These are phyloP conservation scores for Drosophila truncata DNA, from an alignment of 1,140 invertebrate species.

Conservation along the genomic window DNA sequence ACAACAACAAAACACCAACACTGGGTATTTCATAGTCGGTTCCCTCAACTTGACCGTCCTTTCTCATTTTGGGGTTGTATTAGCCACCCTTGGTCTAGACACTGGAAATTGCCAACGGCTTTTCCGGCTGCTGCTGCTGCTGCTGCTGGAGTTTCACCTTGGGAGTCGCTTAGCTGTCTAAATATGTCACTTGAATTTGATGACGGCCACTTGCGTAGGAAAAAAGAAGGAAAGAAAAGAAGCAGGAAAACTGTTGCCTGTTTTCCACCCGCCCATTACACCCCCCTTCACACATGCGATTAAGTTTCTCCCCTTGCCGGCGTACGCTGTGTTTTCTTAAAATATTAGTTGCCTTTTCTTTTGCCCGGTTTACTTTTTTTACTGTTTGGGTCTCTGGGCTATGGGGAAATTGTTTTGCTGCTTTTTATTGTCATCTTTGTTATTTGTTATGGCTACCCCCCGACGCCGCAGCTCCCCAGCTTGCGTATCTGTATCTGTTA, in stretches of 20 bases:
- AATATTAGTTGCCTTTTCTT: constrained; percentile 78
- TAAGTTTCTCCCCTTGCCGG: constrained; percentile 40
- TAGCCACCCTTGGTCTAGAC: constrained; percentile 51
- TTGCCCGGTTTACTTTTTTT: constrained; percentile 10
- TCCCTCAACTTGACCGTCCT: rapidly evolving
- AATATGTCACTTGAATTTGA: constrained; percentile 84
- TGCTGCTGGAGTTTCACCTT: constrained; percentile 61
- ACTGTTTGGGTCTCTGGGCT: constrained; percentile 47
- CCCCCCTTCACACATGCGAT: constrained; percentile 46
- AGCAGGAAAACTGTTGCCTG: constrained; percentile 68
- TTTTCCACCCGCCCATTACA: constrained; percentile 30
- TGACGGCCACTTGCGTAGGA: constrained; percentile 73
- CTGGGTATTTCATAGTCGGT: neutral
- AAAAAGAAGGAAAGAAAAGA: constrained; percentile 1
- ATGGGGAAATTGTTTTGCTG: constrained; percentile 77
- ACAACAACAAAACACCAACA: neutral
- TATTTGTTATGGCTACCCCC: constrained; percentile 63
- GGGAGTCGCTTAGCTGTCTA: constrained; percentile 83
- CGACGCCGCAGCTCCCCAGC: neutral
- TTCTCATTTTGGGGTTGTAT: constrained; percentile 38
- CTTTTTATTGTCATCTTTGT: constrained; percentile 83
- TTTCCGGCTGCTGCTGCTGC: constrained; percentile 40
- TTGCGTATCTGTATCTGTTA: constrained; percentile 55
- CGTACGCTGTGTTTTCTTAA: constrained; percentile 73
- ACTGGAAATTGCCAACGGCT: constrained; percentile 70